These are phyloP conservation scores for Stichodactyla helianthus DNA, from an alignment of 64 coral and sea anemone species.

Conservation along the genomic window DNA sequence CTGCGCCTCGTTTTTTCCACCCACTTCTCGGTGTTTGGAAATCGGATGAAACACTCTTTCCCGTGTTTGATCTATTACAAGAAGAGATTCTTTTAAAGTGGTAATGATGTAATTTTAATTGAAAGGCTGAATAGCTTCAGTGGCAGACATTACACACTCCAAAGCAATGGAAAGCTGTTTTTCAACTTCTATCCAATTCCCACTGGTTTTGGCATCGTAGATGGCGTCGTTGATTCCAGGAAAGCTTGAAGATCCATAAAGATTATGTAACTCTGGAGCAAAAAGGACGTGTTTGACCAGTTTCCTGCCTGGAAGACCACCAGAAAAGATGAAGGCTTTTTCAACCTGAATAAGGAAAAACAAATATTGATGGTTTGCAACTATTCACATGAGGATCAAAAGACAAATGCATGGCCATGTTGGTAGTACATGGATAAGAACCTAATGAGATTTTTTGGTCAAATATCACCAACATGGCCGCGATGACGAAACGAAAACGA, in stretches of 20 bases:
- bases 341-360: constrained; percentile 13
- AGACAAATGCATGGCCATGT: too few species aligned
- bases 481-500: too few species aligned
- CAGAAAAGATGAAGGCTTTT: constrained; percentile 57
- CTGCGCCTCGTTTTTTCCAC: too few species aligned
- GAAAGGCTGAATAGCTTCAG: constrained; percentile 16
- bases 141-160: constrained; percentile 31
- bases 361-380: too few species aligned
- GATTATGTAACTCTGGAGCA: constrained; percentile 46
- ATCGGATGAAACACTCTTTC: too few species aligned
- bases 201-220: constrained; percentile 15
- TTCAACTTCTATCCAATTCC: constrained; percentile 39
- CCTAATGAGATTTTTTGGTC: too few species aligned
- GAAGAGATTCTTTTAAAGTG: neutral
- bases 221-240: constrained; percentile 57
- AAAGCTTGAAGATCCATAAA: constrained; percentile 65
- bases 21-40: too few species aligned
- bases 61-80: neutral
- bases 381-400: too few species aligned
- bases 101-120: neutral
- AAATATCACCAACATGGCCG: too few species aligned
- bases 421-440: too few species aligned
- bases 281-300: constrained; percentile 55
- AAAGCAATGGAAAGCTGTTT: constrained; percentile 52
- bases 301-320: constrained; percentile 53